Evolutionary conservation across 2,113 vertebrate genomes (phyloP).

Genomic region (Phycodurus eques): DNA sequence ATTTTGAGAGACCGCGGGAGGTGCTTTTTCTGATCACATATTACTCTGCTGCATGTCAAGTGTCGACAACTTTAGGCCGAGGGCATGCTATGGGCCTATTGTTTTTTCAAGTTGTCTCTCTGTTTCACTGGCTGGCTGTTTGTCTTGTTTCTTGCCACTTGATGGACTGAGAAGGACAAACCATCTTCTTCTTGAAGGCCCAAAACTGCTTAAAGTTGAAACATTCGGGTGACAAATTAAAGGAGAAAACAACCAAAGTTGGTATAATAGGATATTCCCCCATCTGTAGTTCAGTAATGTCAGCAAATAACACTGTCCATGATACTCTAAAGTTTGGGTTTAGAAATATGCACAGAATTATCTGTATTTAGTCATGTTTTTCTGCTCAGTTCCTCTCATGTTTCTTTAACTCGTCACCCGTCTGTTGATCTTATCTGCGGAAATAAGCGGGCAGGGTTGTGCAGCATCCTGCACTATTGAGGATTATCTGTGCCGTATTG

Average conservation of each 20-base stretch:
- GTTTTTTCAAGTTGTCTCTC: constrained; percentile 53
- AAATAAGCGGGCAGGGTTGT: constrained; percentile 17
- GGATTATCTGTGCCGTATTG: neutral
- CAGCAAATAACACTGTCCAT: neutral
- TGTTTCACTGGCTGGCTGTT: constrained; percentile 49
- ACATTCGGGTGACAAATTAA: constrained; percentile 4
- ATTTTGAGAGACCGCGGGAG: constrained; percentile 49
- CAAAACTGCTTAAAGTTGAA: constrained; percentile 4
- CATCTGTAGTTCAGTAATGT: neutral
- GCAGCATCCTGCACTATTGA: constrained; percentile 6
- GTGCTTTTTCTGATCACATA: constrained; percentile 52
- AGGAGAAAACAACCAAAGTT: neutral
- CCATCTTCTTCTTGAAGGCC: constrained; percentile 3
- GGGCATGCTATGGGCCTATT: constrained; percentile 73
- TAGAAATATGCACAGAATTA: neutral
- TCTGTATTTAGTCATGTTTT: neutral
- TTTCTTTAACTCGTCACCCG: neutral
- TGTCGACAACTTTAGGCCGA: constrained; percentile 60
- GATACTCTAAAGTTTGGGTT: neutral
- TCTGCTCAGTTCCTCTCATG: neutral
- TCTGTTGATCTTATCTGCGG: neutral
- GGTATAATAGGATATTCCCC: neutral
- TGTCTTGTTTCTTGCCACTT: constrained; percentile 57
- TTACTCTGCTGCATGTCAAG: constrained; percentile 73
- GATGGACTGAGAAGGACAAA: constrained; percentile 30